Base-by-base conservation (phyloP, 1,140 invertebrate genomes). In the Pogonognathellus flavescens region DNA sequence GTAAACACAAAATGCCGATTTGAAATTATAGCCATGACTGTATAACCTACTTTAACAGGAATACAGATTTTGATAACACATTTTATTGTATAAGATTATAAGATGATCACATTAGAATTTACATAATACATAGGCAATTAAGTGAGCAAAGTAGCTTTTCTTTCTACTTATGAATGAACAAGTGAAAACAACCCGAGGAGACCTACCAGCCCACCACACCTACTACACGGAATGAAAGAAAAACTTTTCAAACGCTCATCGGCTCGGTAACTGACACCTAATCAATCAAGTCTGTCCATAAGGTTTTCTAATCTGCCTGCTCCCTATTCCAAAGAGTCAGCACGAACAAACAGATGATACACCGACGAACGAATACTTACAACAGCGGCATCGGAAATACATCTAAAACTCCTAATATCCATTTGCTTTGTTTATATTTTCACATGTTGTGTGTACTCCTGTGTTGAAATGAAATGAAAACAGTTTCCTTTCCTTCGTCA, bases 241-340 rank as follows among this genome's bases (percentile, higher is more conserved):
- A 70, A 41, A 13, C 9, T 14, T 49, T 76, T n/a, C 1, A 18
- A 50, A 31, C 70, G 22, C 31, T 76, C 70, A 76, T 49, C 70
- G 41, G 31, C n/a, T 50, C 41, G 14, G 16, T 31, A 50, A 16
- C 70, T 49, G 70, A 76, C 70, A 76, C 70, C 70, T 76, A 76
- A 76, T 76, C 70, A 76, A 76, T 76, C 70, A 76, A 76, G 31
- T 76, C 41, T 66, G 70, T 50, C 41, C 41, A 18, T 50, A 76
- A 22, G 13, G 25, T 66, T 9, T 25, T 13, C 60, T 66, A 41
- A 41, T 41, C 31, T 41, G 31, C 31, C 1, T 50, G 11, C 31
- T 49, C 66, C 41, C 31, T 72, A 72, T 25, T 3, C 53, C 53
- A 14, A 55, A 25, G n/a, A 66, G 22, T 66, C 10, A 25, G 9